Conservation (phyloP, 1,140 invertebrate species). For the Drosophila leontia region DNA sequence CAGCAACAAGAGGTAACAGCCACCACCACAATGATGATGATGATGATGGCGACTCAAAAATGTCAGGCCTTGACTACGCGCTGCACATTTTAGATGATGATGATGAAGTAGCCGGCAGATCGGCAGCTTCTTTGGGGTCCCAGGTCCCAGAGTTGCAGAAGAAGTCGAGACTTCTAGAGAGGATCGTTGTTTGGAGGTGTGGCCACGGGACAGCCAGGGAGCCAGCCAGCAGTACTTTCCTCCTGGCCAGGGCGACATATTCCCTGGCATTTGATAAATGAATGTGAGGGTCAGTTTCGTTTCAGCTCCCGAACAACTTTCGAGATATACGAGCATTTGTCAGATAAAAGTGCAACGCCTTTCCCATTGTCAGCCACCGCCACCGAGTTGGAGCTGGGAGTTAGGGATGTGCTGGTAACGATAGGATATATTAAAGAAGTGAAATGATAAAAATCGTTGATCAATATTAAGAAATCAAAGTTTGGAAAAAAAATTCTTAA, state of each 20-base stretch:
- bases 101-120: slow-evolving; percentile 80
- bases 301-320: slow-evolving; percentile 62
- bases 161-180: slow-evolving; percentile 7
- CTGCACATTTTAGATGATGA: slow-evolving; percentile 76
- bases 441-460: too few species aligned
- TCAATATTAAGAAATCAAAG: too few species aligned
- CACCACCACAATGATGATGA: background rate
- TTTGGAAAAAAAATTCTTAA: too few species aligned
- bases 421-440: background rate
- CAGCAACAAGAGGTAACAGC: slow-evolving; percentile 18
- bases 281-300: slow-evolving; percentile 79
- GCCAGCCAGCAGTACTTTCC: slow-evolving; percentile 28
- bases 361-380: slow-evolving; percentile 73
- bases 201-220: slow-evolving; percentile 25
- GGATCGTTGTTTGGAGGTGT: slow-evolving; percentile 56
- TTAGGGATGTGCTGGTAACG: background rate
- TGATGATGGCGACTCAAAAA: slow-evolving; percentile 69
- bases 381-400: slow-evolving; percentile 24
- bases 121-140: slow-evolving; percentile 19
- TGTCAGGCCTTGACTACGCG: slow-evolving; percentile 77
- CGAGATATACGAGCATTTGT: slow-evolving; percentile 81
- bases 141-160: slow-evolving; percentile 2
- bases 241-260: slow-evolving; percentile 38
- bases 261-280: slow-evolving; percentile 68
- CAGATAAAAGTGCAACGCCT: slow-evolving; percentile 80